Base-by-base conservation (phyloP, 1,140 invertebrate species). In the Teleopsis dalmanni region DNA sequence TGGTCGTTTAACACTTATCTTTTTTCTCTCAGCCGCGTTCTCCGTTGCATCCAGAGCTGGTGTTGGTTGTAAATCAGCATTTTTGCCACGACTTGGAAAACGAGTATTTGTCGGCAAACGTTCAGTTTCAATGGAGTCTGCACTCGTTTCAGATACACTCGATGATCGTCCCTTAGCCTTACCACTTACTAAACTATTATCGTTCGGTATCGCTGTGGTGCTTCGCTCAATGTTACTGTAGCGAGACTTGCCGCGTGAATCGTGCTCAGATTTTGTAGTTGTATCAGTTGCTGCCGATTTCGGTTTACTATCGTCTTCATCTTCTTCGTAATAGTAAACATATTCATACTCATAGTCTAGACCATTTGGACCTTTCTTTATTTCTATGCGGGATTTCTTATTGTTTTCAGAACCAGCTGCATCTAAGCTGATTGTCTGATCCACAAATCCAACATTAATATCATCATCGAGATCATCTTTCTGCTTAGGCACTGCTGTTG, bases 281-380 rank as follows among this genome's bases (percentile, higher is more conserved):
- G 46, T 60, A 9, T 48, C 48, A 0, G 54, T 50, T 0, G 56
- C 42, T 2, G 60, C 36, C 60, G 66, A 53, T 16, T 47, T 29
- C 3, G 45, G 16, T 56, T 78, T 77, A 40, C 65, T 72, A 41
- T 82, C 81, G 26, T 84, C 83, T 2, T 89, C 86, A 50, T 88
- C 87, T 53, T 90, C 86, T 51, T 91, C 88, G 58, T 92, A 91
- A 63, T 92, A 92, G 59, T 92, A 92, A 16, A 91, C 84, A 56
- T 92, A 92, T 64, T 91, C 88, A 63, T 91, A 91, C 70, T 92
- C 88, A 58, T 92, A 91, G 57, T 91, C 88, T 70, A 90, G 83
- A 4, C 88, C 88, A 59, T 90, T 89, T n/a, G 87, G 86, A 21
- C 85, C 88, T 70, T 90, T 91, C 58, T 91, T 89, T 23, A 90